Evolutionary conservation across 2,113 vertebrate species (phyloP).

Genomic region (Petromus typicus): DNA sequence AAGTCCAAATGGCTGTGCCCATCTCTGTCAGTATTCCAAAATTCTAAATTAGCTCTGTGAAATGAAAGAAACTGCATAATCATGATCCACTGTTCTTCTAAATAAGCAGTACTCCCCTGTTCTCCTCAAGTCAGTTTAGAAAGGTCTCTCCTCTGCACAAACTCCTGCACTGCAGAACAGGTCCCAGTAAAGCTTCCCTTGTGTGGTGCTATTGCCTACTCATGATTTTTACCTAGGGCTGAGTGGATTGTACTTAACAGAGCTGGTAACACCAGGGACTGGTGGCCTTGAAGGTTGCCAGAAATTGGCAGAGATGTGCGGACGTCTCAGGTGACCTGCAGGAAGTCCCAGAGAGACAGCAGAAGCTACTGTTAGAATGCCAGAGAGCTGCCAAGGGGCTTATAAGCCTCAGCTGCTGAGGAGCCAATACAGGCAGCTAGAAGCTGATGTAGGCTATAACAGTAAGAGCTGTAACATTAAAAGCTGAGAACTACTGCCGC

Average conservation of each 20-base stretch:
- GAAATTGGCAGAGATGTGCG: not conserved
- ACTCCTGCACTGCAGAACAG: not conserved
- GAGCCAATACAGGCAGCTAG: not conserved
- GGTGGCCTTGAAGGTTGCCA: not conserved
- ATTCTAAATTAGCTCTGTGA: not conserved
- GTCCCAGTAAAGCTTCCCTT: not conserved
- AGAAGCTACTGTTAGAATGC: not conserved
- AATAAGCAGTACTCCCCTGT: not conserved
- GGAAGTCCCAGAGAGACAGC: not conserved
- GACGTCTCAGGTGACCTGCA: not conserved
- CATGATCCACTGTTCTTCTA: not conserved
- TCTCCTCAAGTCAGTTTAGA: not conserved
- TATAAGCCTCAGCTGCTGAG: not conserved
- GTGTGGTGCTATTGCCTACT: not conserved
- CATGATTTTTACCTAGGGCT: not conserved
- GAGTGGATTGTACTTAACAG: not conserved
- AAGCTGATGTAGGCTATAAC: not conserved
- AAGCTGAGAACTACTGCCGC: not conserved
- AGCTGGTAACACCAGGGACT: not conserved
- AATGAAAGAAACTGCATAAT: not conserved
- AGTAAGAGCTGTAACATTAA: not conserved
- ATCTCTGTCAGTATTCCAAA: not conserved
- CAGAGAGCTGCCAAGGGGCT: not conserved
- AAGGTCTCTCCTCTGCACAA: not conserved
- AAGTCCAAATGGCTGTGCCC: not conserved